Evolutionary conservation across 1,140 invertebrate genomes (phyloP).

Genomic region (Apolygus lucorum): DNA sequence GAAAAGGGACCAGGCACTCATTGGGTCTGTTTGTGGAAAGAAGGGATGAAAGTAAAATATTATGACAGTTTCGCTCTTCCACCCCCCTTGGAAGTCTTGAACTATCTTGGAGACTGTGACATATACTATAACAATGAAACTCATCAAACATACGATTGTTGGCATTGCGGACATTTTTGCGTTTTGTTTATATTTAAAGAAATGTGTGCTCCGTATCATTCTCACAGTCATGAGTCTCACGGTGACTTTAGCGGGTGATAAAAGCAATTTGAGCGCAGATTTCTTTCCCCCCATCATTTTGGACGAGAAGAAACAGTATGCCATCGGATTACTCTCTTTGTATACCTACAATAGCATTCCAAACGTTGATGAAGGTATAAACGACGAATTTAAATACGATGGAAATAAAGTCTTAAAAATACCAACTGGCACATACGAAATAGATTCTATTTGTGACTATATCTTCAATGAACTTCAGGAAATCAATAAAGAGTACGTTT

Average conservation of each 20-base stretch:
- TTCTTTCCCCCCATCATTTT: no score
- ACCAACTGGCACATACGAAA: neutral
- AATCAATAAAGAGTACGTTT: neutral
- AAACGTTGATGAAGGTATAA: neutral
- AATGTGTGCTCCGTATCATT: neutral
- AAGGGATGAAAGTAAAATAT: no score
- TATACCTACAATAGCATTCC: neutral
- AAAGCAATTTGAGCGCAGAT: neutral
- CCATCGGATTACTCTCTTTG: slow-evolving; percentile 3
- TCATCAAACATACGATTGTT: neutral
- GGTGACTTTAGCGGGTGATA: neutral
- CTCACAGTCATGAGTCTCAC: neutral
- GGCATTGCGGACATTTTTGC: slow-evolving; percentile 4
- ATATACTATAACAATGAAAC: neutral
- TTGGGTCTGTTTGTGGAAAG: no score
- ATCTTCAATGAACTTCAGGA: neutral
- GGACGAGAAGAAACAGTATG: neutral
- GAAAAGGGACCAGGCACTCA: no score
- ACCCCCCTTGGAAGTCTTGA: slow-evolving; percentile 4
- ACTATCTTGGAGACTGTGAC: neutral
- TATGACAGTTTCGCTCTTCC: neutral
- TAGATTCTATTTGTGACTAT: neutral
- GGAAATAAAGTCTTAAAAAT: neutral
- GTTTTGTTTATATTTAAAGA: slow-evolving; percentile 5
- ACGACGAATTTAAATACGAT: neutral